Evolutionary conservation across 1,140 invertebrate genomes (phyloP).

Genomic region (Acromyrmex heyeri): DNA sequence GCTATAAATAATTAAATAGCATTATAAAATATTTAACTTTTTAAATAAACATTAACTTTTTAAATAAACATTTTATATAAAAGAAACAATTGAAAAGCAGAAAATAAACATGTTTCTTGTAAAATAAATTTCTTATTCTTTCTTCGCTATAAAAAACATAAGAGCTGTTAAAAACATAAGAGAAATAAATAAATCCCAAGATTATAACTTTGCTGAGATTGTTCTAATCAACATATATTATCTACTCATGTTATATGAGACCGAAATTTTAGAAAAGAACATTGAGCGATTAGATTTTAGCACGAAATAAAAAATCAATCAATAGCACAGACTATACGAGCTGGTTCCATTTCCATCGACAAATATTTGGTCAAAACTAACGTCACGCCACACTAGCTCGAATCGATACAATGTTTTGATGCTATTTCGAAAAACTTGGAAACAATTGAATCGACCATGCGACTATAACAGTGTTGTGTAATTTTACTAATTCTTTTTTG

Average conservation of each 20-base stretch:
- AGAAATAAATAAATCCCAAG: neutral
- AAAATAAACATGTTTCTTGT: conserved; percentile 2
- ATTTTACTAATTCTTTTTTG: conserved; percentile 56
- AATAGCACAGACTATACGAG: conserved; percentile 49
- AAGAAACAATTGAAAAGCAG: neutral
- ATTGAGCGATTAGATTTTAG: conserved; percentile 13
- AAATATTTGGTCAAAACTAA: conserved; percentile 77
- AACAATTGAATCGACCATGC: conserved; percentile 64
- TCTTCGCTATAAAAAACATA: neutral
- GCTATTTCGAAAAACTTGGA: conserved; percentile 75
- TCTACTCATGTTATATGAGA: neutral
- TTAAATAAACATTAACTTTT: neutral
- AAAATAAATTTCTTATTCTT: neutral
- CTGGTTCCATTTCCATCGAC: conserved; percentile 72
- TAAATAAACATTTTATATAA: neutral
- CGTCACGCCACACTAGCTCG: conserved; percentile 66
- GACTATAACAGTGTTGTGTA: conserved; percentile 69
- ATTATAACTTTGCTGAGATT: neutral
- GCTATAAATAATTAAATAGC: neutral
- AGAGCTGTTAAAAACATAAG: conserved; percentile 2
- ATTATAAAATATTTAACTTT: neutral
- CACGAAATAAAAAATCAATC: conserved; percentile 68
- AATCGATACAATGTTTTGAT: conserved; percentile 55
- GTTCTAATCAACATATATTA: neutral
- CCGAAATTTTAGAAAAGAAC: conserved; percentile 3